These are phyloP conservation scores for Hanleya hanleyi DNA, from an alignment of 2,888 invertebrate species.

Conservation along the genomic window DNA sequence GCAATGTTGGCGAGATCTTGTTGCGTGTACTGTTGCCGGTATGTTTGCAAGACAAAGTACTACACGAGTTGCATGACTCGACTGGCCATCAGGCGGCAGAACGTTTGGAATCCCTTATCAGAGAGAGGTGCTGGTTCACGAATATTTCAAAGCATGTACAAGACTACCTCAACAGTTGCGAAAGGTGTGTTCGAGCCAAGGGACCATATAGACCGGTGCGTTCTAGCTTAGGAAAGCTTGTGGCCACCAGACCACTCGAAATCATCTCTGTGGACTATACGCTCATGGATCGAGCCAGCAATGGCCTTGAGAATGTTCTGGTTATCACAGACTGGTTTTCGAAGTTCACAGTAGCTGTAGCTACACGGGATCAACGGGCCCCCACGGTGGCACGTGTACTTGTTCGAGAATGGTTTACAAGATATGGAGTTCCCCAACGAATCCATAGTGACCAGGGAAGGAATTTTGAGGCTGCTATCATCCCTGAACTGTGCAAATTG, in stretches of 20 bases:
- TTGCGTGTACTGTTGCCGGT: neutral
- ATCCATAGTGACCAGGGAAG: too few species aligned
- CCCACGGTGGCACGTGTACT: slow-evolving; percentile 16
- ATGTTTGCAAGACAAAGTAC: too few species aligned
- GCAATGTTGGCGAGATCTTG: neutral
- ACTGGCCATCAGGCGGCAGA: slow-evolving; percentile 7
- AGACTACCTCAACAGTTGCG: neutral
- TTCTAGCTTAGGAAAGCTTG: neutral
- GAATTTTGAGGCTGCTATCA: too few species aligned
- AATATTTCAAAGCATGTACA: neutral
- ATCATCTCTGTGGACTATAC: neutral
- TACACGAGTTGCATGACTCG: slow-evolving; percentile 1
- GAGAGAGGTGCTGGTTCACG: slow-evolving; percentile 1
- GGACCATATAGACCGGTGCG: neutral
- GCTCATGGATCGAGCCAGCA: neutral
- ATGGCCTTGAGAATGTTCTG: neutral
- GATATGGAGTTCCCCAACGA: too few species aligned
- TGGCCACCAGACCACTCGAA: slow-evolving; percentile 3
- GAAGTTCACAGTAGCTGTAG: slow-evolving; percentile 4
- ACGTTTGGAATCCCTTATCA: neutral
- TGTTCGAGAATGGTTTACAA: too few species aligned
- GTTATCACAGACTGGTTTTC: slow-evolving; percentile 2
- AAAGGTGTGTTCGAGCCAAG: slow-evolving; percentile 8
- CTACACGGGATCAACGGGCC: slow-evolving; percentile 21
- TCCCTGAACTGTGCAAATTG: too few species aligned